Evolutionary conservation across 2,888 invertebrate species (phyloP).

Genomic region (Onthophagus sagittarius): DNA sequence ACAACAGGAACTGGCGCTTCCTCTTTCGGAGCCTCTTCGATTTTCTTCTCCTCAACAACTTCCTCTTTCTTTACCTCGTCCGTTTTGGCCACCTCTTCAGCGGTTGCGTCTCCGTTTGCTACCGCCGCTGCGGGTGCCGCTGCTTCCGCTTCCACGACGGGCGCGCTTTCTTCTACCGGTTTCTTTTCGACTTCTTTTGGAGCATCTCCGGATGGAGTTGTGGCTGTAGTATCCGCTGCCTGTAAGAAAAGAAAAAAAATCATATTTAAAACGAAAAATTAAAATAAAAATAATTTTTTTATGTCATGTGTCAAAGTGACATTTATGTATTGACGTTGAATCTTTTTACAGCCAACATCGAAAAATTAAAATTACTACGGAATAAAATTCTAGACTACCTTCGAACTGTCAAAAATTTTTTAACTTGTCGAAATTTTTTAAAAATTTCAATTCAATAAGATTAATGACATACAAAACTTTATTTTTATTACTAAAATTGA

Average conservation of each 20-base stretch:
- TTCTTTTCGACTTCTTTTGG: constrained; percentile 38
- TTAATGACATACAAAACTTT: too few species aligned
- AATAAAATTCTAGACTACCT: too few species aligned
- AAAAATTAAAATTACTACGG: too few species aligned
- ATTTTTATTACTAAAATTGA: too few species aligned
- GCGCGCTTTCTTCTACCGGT: constrained; percentile 27
- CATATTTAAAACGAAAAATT: constrained; percentile 20
- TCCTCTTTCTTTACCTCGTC: constrained; percentile 14
- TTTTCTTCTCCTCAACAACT: constrained; percentile 28
- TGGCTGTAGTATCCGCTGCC: constrained; percentile 42
- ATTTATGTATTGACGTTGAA: too few species aligned
- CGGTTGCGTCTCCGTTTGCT: constrained; percentile 30
- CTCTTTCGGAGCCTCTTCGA: constrained; percentile 32
- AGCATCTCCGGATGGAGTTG: constrained; percentile 39
- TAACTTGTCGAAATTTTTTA: too few species aligned
- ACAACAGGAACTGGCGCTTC: constrained; percentile 23
- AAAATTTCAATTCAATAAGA: too few species aligned
- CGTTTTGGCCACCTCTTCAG: constrained; percentile 27
- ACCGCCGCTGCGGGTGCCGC: constrained; percentile 19
- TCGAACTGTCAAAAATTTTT: too few species aligned
- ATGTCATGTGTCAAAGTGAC: too few species aligned
- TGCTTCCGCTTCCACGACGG: too few species aligned
- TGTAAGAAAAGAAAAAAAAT: constrained; percentile 33
- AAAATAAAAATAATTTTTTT: too few species aligned
- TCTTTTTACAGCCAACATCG: too few species aligned